phyloP scores from a whole-genome alignment of 2,888 invertebrate species.

The Epinotia brunnichana region DNA sequence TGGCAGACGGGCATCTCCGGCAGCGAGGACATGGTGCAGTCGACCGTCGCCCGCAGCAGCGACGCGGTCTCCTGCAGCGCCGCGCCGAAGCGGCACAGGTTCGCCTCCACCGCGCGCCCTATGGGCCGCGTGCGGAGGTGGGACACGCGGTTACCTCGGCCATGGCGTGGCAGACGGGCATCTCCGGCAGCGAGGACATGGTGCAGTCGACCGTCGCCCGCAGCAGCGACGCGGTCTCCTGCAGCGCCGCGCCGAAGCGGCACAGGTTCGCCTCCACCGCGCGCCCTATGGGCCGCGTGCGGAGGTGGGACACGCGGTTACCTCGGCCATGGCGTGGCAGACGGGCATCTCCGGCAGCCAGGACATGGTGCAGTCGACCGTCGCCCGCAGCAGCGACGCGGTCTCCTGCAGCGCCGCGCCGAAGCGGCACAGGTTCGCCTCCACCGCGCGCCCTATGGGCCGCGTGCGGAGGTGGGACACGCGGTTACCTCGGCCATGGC shows the following conservation, averaged over 20 bases:
- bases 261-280: no score
- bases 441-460: background rate
- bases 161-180: conserved; percentile 71
- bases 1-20: no score
- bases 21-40: no score
- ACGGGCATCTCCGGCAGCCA: conserved; percentile 64
- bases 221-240: conserved; percentile 61
- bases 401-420: conserved; percentile 56
- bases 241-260: conserved; percentile 49
- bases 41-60: no score
- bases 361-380: conserved; percentile 56
- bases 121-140: no score
- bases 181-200: conserved; percentile 56
- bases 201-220: conserved; percentile 53
- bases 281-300: background rate
- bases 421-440: no score
- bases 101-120: no score
- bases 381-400: conserved; percentile 57
- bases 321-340: conserved; percentile 76
- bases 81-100: no score
- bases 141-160: conserved; percentile 66
- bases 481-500: conserved; percentile 71
- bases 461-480: background rate
- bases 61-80: no score
- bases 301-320: conserved; percentile 46